Conservation (phyloP, 2,113 vertebrate genomes). For the Zapus hudsonius region DNA sequence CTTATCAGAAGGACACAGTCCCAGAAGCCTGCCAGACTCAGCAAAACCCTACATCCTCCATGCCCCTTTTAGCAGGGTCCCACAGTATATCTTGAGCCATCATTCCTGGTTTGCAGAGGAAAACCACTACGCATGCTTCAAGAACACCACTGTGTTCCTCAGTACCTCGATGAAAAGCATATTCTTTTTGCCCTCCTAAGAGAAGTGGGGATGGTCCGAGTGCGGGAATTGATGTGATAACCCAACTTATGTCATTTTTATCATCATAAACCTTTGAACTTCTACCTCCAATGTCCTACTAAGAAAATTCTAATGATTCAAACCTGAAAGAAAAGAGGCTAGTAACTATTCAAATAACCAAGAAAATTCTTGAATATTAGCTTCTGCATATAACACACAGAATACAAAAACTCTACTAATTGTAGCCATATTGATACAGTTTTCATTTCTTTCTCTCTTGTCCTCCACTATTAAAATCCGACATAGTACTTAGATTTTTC, state of each 20-base stretch:
- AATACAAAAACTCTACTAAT: neutral
- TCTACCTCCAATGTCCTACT: neutral
- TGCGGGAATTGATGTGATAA: neutral
- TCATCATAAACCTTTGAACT: neutral
- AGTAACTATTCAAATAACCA: neutral
- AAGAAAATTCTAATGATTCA: conserved; percentile 24
- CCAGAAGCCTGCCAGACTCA: too few species aligned
- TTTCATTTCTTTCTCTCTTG: neutral
- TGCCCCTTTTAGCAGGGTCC: too few species aligned
- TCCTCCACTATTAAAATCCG: neutral
- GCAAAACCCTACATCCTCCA: too few species aligned
- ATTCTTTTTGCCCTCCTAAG: neutral
- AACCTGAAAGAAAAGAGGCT: neutral
- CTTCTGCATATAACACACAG: neutral
- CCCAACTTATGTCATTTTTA: neutral
- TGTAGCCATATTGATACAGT: neutral
- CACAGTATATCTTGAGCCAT: neutral
- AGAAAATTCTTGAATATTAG: neutral
- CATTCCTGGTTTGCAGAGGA: neutral
- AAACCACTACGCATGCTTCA: neutral
- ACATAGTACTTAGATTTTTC: neutral
- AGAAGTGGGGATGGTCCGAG: neutral
- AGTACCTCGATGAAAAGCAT: neutral
- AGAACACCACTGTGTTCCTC: neutral
- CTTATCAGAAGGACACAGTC: too few species aligned